These are phyloP conservation scores for Eulemur rubriventer DNA, from an alignment of 2,797 vertebrate species.

Conservation along the genomic window DNA sequence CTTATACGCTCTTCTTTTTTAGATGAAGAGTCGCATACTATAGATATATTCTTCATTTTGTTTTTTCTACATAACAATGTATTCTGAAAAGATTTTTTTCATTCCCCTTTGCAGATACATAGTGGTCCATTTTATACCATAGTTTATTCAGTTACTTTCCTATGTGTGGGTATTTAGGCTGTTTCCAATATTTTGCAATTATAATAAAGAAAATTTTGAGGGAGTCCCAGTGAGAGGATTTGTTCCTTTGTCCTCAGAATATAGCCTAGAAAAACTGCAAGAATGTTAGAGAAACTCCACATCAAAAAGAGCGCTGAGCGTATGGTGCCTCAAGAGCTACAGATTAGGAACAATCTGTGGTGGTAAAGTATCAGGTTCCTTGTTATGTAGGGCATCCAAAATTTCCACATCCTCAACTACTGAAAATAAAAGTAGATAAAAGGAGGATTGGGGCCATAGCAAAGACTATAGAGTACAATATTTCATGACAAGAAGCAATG, in stretches of 20 bases:
- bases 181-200: not conserved
- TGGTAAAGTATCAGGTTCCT: not conserved
- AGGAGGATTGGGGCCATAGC: not conserved
- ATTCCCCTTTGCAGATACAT: not conserved
- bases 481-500: not conserved
- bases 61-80: not conserved
- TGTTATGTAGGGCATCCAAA: not conserved
- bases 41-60: not conserved
- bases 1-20: not conserved
- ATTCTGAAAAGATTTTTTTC: not conserved
- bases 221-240: not conserved
- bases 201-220: slow-evolving; percentile 20
- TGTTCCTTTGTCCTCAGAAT: not conserved
- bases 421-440: not conserved
- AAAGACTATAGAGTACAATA: not conserved
- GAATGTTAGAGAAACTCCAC: not conserved
- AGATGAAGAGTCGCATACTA: not conserved
- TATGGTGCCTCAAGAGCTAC: not conserved
- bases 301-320: not conserved
- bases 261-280: not conserved
- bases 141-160: not conserved
- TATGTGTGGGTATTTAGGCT: not conserved
- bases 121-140: not conserved
- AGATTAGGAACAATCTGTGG: not conserved
- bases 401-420: not conserved